Evolutionary conservation across 2,888 invertebrate genomes (phyloP), one percentile per base, ranked within the genome.

Genomic region (Drosophila siamana): DNA sequence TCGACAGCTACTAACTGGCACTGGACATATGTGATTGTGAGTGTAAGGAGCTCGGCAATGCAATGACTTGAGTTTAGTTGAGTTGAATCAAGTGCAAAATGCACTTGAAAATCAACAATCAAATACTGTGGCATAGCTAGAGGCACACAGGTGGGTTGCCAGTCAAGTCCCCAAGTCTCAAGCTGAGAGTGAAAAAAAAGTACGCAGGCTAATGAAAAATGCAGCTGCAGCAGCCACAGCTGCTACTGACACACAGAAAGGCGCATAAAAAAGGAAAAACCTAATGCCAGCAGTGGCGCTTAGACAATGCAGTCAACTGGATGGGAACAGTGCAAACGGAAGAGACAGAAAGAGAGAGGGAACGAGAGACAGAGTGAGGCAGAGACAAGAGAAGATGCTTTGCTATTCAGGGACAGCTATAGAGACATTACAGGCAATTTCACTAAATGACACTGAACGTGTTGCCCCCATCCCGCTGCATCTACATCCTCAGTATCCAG

Each of bases 191-290:
- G 36, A 56, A 65, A 69, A 59, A 65, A 69, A 73, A 67, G 69
- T 70, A 62, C 71, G 62, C 72, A 68, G 80, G 71, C 85, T 80
- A 83, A 85, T 85, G 83, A 82, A 85, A 85, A 75, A 83, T 85
- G 78, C 78, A 82, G 71, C 50, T 50, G 51, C 30, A 36, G 51
- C 47, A 61, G 69, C 73, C 67, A 50, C 80, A 78, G 67, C 60
- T 70, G 74, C 16, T 47, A 59, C 72, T 52, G 64, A 61, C 64
- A 67, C 74, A 76, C 46, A 68, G 64, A 81, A 70, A 70, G 51
- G 61, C 61, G 65, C 77, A 80, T 78, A 83, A 75, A 75, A 72
- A 65, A 71, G 48, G 44, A 52, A 63, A 59, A 66, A 61, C 48
- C 77, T 66, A 62, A 69, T 73, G 61, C 72, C 63, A 59, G 61